These are phyloP conservation scores for Ophonus ardosiacus DNA, from an alignment of 2,888 invertebrate genomes.

Conservation along the genomic window DNA sequence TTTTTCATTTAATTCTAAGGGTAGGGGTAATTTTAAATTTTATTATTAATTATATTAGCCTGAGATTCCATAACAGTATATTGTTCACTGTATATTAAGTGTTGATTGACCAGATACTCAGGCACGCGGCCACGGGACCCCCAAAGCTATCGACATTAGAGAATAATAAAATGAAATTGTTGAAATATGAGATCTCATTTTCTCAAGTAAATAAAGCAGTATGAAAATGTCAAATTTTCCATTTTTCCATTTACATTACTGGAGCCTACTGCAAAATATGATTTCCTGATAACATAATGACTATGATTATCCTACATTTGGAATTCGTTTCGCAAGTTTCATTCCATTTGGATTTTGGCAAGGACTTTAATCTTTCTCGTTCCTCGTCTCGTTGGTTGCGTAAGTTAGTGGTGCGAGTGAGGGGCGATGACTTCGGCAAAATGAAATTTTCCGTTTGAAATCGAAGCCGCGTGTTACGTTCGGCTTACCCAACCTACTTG, in stretches of 20 bases:
- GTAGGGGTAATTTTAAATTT: too few relatives aligned
- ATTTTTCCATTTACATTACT: too few relatives aligned
- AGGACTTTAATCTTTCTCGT: background rate
- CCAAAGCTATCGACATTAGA: background rate
- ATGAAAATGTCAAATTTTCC: background rate
- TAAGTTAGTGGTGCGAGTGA: background rate
- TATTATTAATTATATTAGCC: too few relatives aligned
- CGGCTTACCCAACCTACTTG: too few relatives aligned
- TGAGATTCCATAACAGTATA: too few relatives aligned
- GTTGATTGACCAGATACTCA: too few relatives aligned
- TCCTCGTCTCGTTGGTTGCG: background rate
- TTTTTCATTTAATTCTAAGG: too few relatives aligned
- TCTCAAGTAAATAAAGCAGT: background rate
- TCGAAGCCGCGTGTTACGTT: background rate
- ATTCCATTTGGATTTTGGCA: background rate
- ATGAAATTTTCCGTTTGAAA: constrained; percentile 25
- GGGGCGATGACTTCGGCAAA: background rate
- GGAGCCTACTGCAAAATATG: background rate
- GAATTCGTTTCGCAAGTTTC: background rate
- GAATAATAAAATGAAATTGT: background rate
- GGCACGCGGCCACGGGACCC: too few relatives aligned
- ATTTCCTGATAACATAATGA: background rate
- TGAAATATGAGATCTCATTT: background rate
- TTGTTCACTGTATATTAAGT: too few relatives aligned
- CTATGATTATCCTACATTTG: background rate